Evolutionary conservation across 2,888 invertebrate genomes (phyloP).

Genomic region (Stramonita haemastoma): DNA sequence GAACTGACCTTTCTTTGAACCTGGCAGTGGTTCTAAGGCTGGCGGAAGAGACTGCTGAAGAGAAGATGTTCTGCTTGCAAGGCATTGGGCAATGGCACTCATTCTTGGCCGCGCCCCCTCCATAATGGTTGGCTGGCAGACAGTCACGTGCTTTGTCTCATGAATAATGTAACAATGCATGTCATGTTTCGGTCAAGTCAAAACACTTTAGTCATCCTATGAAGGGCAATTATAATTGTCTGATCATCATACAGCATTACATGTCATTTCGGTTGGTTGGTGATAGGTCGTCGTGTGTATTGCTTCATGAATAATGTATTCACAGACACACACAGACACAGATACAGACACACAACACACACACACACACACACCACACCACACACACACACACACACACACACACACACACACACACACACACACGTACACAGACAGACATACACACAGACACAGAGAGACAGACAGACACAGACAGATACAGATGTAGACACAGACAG

Average conservation of each 20-base stretch:
- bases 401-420: background rate
- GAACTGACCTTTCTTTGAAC: background rate
- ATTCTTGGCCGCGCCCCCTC: constrained; percentile 24
- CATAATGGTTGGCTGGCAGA: constrained; percentile 45
- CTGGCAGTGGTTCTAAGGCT: constrained; percentile 45
- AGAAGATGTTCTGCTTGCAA: constrained; percentile 45
- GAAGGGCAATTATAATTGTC: no score
- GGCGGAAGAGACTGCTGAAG: constrained; percentile 46
- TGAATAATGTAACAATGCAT: no score
- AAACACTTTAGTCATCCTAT: no score
- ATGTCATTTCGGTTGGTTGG: no score
- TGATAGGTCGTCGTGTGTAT: no score
- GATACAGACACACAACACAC: background rate
- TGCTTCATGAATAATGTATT: no score
- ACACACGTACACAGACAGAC: background rate
- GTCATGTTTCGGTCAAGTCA: no score
- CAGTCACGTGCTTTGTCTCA: background rate
- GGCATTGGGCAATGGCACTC: constrained; percentile 51
- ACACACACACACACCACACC: no score
- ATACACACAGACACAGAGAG: background rate
- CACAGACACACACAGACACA: background rate
- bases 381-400: constrained; percentile 1
- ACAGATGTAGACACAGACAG: background rate
- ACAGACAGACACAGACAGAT: background rate
- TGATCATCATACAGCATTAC: no score